Evolutionary conservation across 2,113 vertebrate genomes (phyloP), one percentile per base, ranked within the genome.

Genomic region (Trematomus loennbergii): DNA sequence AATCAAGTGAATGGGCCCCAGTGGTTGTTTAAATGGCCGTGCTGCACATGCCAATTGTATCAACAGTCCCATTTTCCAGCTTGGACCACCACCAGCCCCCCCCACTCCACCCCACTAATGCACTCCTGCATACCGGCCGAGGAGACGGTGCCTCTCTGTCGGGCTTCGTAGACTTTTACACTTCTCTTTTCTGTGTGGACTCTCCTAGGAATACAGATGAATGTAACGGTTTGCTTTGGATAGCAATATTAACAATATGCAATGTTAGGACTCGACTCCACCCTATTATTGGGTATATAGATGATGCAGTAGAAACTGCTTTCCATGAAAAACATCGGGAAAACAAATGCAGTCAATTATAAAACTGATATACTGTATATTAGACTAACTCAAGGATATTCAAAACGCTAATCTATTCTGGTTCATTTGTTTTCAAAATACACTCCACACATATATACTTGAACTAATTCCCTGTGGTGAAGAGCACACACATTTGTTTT

Each of bases 1-100:
- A n/a, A 12, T 22, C 29, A 1, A 96, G 95, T 5, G 93, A 97
- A 11, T 98, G 97, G 97, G 94, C 93, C 0, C 88, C 95, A 0
- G 69, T 90, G 12, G 95, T 96, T 13, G 77, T 78, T 29, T 96
- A 85, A 92, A 49, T 5, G 60, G 50, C 55, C 4, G 2, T 0
- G 64, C 78, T 83, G 71, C 84, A 90, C 83, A 76, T 5, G 58
- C 50, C 85, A 36, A 40, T 84, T 59, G 45, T n/a, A 82, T 87
- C 82, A 67, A 75, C 75, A 54, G 77, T 65, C 50, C 36, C 17
- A 13, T 60, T 1, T 74, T 88, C 80, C 75, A 59, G 5, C 65
- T 75, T 48, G 33, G 75, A 79, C 25, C 20, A 87, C 70, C 63
- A 72, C 59, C 76, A 71, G 53, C 63, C 48, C 48, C 54, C 55